These are phyloP conservation scores for Baccha elongata DNA, from an alignment of 2,888 invertebrate species.

Conservation along the genomic window DNA sequence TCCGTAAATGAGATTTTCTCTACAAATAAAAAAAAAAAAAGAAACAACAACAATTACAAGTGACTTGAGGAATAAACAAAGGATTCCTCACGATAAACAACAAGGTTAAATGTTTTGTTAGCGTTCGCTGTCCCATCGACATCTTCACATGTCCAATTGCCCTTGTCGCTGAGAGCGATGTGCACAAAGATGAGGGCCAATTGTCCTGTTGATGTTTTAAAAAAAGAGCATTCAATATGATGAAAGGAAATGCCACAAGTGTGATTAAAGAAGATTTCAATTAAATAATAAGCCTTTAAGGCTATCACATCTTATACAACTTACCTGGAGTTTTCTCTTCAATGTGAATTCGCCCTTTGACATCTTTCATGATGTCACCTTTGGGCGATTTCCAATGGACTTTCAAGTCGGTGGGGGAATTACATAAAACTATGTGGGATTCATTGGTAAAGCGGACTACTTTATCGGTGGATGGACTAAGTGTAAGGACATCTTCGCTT, in stretches of 20 bases:
- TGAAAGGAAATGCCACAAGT: too few species aligned
- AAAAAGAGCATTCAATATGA: not conserved
- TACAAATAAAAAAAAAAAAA: constrained; percentile 75
- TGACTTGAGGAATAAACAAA: constrained; percentile 2
- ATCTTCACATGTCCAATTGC: constrained; percentile 83
- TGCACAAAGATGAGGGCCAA: constrained; percentile 83
- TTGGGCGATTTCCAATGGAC: constrained; percentile 82
- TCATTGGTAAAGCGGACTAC: constrained; percentile 82
- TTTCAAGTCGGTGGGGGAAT: constrained; percentile 78
- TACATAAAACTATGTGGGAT: constrained; percentile 82
- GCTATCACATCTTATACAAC: too few species aligned
- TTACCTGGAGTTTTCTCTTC: constrained; percentile 80
- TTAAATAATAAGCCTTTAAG: too few species aligned
- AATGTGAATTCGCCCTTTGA: constrained; percentile 82
- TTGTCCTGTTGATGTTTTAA: constrained; percentile 77
- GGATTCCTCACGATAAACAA: constrained; percentile 81
- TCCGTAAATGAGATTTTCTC: constrained; percentile 85
- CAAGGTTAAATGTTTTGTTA: constrained; percentile 80
- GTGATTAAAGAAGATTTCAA: too few species aligned
- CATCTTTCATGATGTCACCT: constrained; percentile 80
- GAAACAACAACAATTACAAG: constrained; percentile 18
- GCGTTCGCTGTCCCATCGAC: constrained; percentile 74
- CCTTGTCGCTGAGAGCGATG: constrained; percentile 82
- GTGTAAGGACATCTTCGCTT: constrained; percentile 78
- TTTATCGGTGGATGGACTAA: constrained; percentile 79